These are phyloP conservation scores for Anabas testudineus DNA, from an alignment of 2,797 vertebrate species.

Conservation along the genomic window DNA sequence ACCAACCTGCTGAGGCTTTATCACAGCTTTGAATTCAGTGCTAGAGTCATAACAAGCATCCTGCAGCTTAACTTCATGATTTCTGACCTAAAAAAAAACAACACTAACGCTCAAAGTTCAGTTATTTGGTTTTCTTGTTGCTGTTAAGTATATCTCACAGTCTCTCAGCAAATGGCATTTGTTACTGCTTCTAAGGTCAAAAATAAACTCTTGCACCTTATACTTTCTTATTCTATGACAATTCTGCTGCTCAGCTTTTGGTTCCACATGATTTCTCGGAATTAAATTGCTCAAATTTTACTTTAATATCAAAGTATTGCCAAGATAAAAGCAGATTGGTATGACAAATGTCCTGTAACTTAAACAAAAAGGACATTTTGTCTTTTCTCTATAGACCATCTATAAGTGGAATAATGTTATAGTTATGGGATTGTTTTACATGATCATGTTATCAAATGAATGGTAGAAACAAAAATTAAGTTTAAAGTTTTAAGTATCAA, in stretches of 20 bases:
- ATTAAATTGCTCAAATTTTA: no score
- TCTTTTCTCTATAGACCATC: no score
- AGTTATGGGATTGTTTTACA: no score
- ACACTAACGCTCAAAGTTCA: constrained; percentile 1
- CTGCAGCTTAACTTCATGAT: background rate
- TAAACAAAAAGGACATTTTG: no score
- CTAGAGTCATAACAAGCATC: constrained; percentile 20
- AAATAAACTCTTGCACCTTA: background rate
- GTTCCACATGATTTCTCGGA: no score
- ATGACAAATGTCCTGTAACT: no score
- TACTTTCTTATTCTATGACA: no score
- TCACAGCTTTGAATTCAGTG: constrained; percentile 33
- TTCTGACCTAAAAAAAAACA: constrained; percentile 12
- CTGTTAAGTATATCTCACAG: background rate
- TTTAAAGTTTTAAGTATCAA: background rate
- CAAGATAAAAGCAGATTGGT: no score
- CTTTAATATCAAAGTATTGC: no score
- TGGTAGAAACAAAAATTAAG: background rate
- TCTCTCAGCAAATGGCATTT: background rate
- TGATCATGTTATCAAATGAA: no score
- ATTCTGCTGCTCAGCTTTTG: no score
- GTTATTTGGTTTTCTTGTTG: background rate
- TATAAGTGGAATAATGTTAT: no score
- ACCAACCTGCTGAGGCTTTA: constrained; percentile 68
- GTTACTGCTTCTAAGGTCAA: background rate